Conservation (phyloP, 2,113 vertebrate species). For the Silurus glanis region DNA sequence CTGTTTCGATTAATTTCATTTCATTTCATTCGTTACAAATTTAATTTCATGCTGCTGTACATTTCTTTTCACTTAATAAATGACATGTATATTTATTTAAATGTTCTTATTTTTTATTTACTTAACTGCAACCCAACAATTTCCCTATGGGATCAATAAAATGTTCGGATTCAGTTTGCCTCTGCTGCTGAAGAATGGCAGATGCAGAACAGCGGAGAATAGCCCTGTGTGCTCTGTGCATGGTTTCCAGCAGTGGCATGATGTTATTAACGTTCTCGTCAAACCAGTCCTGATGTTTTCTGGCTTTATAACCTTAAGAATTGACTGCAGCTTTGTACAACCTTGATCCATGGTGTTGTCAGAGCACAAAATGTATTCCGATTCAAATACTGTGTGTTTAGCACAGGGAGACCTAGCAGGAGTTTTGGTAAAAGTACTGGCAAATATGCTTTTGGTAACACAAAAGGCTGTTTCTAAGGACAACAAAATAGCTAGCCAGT, state of each 20-base stretch:
- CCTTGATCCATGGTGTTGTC: not conserved
- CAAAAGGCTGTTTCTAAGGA: too few species aligned
- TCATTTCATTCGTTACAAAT: too few species aligned
- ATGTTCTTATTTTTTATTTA: too few species aligned
- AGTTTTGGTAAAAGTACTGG: not conserved
- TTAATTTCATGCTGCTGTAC: too few species aligned
- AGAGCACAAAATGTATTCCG: not conserved
- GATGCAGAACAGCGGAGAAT: not conserved
- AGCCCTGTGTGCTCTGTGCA: not conserved
- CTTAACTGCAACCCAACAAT: too few species aligned
- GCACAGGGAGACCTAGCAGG: not conserved
- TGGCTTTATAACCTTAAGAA: not conserved
- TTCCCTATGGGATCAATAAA: too few species aligned
- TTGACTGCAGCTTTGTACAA: not conserved
- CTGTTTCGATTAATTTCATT: not conserved
- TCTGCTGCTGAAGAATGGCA: not conserved
- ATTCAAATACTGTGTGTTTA: not conserved
- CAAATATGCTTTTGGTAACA: too few species aligned
- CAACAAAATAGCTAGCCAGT: not conserved
- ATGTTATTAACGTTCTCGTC: not conserved
- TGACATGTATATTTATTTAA: too few species aligned
- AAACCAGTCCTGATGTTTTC: not conserved
- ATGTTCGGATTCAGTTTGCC: too few species aligned
- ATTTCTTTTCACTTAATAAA: too few species aligned
- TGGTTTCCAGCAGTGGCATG: not conserved